These are phyloP conservation scores for Scyliorhinus canicula DNA, from an alignment of 2,797 vertebrate genomes.

Conservation along the genomic window DNA sequence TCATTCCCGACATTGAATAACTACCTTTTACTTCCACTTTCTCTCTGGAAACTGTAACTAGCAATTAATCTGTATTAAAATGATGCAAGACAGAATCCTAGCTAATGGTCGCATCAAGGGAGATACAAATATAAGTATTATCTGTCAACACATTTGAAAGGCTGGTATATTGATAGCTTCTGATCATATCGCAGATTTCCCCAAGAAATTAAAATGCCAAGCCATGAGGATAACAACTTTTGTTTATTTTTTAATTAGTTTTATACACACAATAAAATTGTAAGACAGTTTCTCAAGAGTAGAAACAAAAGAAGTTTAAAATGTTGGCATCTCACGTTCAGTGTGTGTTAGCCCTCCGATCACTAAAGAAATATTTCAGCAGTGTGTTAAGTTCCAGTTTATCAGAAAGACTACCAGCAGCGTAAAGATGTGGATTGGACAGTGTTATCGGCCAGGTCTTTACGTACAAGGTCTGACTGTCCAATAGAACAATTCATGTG, in stretches of 20 bases:
- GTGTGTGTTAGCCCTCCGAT: neutral
- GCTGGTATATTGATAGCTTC: neutral
- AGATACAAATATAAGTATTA: too few relatives aligned
- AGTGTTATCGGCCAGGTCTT: neutral
- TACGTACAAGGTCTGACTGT: neutral
- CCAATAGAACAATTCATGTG: neutral
- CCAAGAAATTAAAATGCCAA: neutral
- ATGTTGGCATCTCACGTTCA: neutral
- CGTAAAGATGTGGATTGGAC: neutral
- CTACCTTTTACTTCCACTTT: neutral
- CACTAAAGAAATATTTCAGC: constrained; percentile 23
- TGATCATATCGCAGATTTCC: neutral
- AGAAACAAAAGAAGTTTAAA: constrained; percentile 27
- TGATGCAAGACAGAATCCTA: neutral
- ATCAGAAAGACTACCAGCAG: neutral
- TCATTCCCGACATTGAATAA: neutral
- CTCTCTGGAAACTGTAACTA: neutral
- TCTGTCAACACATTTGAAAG: neutral
- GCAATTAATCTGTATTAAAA: neutral
- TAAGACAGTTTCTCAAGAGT: constrained; percentile 35
- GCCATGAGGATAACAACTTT: constrained; percentile 14
- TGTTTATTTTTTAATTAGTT: constrained; percentile 26
- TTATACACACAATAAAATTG: constrained; percentile 4
- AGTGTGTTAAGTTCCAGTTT: constrained; percentile 4
- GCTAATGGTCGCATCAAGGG: too few relatives aligned